A percentile compares a stretch with the other conserved stretches of the same genome.
phyloP scores from a whole-genome alignment of 2,888 invertebrate species.

The Palloptera scutellata region DNA sequence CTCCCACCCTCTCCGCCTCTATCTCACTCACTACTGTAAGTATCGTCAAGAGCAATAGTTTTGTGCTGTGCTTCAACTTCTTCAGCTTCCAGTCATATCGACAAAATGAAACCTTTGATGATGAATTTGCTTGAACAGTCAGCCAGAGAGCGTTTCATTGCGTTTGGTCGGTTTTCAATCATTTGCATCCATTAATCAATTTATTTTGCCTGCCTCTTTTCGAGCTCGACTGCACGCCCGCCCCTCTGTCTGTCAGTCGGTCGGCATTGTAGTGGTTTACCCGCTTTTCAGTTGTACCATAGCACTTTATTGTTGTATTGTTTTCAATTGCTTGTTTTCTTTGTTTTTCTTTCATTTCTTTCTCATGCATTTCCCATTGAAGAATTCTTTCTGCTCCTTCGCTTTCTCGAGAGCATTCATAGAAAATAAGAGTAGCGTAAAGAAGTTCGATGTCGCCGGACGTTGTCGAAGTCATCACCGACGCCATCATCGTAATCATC shows the following conservation, averaged over 20 bases:
- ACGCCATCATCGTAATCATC: constrained; percentile 12
- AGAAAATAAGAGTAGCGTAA: constrained; percentile 7
- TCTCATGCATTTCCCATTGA: not conserved
- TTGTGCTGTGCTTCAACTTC: too few relatives aligned
- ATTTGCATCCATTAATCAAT: constrained; percentile 64
- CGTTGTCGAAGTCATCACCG: not conserved
- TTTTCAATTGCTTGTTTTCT: constrained; percentile 39
- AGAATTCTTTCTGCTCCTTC: not conserved
- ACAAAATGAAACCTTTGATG: too few relatives aligned
- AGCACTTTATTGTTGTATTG: constrained; percentile 47
- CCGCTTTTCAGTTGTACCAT: constrained; percentile 28
- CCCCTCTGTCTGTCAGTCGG: not conserved
- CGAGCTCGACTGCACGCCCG: not conserved
- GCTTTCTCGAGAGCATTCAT: too few relatives aligned
- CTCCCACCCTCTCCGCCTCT: not conserved
- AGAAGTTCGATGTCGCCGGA: constrained; percentile 24
- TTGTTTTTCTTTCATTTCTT: not conserved
- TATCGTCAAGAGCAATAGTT: too few relatives aligned
- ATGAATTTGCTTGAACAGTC: too few relatives aligned
- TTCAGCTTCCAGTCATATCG: too few relatives aligned
- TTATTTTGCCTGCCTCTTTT: constrained; percentile 42
- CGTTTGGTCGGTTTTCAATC: constrained; percentile 54
- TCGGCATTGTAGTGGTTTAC: constrained; percentile 37
- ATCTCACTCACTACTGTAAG: not conserved
- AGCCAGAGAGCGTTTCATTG: not conserved